phyloP scores from a whole-genome alignment of 2,113 vertebrate genomes.

The Hemibagrus wyckioides region DNA sequence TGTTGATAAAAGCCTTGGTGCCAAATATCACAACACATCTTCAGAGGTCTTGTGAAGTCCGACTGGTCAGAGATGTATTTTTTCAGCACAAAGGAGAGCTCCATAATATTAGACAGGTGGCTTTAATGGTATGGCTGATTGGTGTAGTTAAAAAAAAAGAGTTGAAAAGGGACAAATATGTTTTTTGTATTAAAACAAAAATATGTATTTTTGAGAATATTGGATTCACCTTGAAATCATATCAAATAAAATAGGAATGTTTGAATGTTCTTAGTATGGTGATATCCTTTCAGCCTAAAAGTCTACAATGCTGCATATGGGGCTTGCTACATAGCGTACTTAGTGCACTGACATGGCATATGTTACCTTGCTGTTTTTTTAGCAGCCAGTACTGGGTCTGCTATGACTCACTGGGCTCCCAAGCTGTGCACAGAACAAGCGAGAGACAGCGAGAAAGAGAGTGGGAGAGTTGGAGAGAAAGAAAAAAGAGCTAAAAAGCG shows the following conservation, averaged over 20 bases:
- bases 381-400: constrained; percentile 40
- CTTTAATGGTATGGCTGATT: too few relatives aligned
- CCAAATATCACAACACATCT: too few relatives aligned
- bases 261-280: not conserved
- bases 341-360: constrained; percentile 47
- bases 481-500: constrained; percentile 18
- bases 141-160: not conserved
- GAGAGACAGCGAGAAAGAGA: constrained; percentile 36
- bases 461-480: constrained; percentile 36
- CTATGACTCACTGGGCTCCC: constrained; percentile 46
- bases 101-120: too few relatives aligned
- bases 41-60: too few relatives aligned
- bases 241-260: not conserved
- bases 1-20: too few relatives aligned
- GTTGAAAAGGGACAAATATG: not conserved
- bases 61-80: too few relatives aligned
- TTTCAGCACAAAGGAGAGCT: too few relatives aligned
- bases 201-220: not conserved
- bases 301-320: constrained; percentile 30
- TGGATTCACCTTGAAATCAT: not conserved
- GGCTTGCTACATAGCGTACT: constrained; percentile 35
- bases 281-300: constrained; percentile 3
- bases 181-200: not conserved
- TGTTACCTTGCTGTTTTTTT: constrained; percentile 44
- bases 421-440: constrained; percentile 31